Evolutionary conservation across 2,797 vertebrate genomes (phyloP), one percentile per base, ranked within the genome.

Genomic region (Melopsittacus undulatus): DNA sequence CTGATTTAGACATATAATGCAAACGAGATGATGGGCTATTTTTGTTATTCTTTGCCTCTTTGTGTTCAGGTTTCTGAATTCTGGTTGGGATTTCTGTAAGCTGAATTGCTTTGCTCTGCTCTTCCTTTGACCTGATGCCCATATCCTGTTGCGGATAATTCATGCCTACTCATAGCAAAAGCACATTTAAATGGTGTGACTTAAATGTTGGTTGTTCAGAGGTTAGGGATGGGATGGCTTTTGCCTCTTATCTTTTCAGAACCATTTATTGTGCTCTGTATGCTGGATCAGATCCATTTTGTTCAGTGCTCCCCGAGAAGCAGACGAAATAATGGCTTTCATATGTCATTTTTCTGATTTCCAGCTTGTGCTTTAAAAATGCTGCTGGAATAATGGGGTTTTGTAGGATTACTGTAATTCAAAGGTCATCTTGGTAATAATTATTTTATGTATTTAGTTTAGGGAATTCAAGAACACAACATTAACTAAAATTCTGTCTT

Each of bases 161-260:
- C 92, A 51, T 0, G 19, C 77, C 75, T 87, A 38, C 95, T 97
- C 80, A 40, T 70, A 87, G 78, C 75, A 43, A 61, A 89, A 94
- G 90, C 87, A 81, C 86, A 75, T 32, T 93, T 90, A 88, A 95
- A 93, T 64, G 82, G 91, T 67, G 82, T 91, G 91, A 70, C 92
- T 95, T 95, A 85, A 95, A 87, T 87, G 64, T 64, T 76, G 86
- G 92, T 89, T 94, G 89, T 89, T 90, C 8, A 1, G 77, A 84
- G 94, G 87, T 97, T 92, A 94, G 75, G 75, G 79, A 76, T 94
- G 69, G 86, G 89, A 88, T 91, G 85, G 83, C n/a, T 74, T 97
- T 96, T 94, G 78, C 95, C 67, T 92, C 89, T 68, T 88, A 76
- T 77, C 83, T 94, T 86, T 90, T 66, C 93, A 82, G 83, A 89